Base-by-base conservation (phyloP, 2,113 vertebrate species). In the Megaptera novaeangliae region DNA sequence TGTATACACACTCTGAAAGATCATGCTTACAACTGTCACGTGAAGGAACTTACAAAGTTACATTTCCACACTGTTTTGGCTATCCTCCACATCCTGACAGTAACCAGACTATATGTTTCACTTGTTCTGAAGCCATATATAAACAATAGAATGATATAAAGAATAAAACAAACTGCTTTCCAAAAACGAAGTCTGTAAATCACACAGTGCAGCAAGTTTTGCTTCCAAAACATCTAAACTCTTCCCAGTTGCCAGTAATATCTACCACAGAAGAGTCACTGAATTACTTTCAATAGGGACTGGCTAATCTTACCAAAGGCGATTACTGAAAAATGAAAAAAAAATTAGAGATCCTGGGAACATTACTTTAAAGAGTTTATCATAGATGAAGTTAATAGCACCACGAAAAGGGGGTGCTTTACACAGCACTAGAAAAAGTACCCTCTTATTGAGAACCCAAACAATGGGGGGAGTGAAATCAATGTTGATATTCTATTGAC, bases 131-230 rank as follows among this genome's bases (percentile, higher is more conserved):
- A 97, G 97, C 88, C 92, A 97, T 94, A 96, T 97, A 97, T 98
- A 98, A 98, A 98, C 98, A 98, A 96, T 80, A 97, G 97, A 97
- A 96, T 97, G 96, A 97, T 98, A 98, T 98, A 97, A 97, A 95
- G 97, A 97, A 97, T 97, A 97, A 97, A 98, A 98, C 96, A 96
- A 98, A 96, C 88, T 88, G 61, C 96, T 96, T 88, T 98, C 95
- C 97, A 97, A 98, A 97, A 97, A 88, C 31, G 21, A 69, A 84
- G 81, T 82, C 78, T 80, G 52, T 97, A 98, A 98, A 97, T 98
- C 98, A 97, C 74, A 91, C 71, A 64, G 71, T 36, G 10, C 21
- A 46, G 92, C 91, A 83, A 49, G 74, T 81, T 97, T 97, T 85
- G 68, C 95, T 97, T 97, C 92, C 39, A 97, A 97, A 96, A 95